Evolutionary conservation across 2,888 invertebrate species (phyloP).

Genomic region (Seira ritae): DNA sequence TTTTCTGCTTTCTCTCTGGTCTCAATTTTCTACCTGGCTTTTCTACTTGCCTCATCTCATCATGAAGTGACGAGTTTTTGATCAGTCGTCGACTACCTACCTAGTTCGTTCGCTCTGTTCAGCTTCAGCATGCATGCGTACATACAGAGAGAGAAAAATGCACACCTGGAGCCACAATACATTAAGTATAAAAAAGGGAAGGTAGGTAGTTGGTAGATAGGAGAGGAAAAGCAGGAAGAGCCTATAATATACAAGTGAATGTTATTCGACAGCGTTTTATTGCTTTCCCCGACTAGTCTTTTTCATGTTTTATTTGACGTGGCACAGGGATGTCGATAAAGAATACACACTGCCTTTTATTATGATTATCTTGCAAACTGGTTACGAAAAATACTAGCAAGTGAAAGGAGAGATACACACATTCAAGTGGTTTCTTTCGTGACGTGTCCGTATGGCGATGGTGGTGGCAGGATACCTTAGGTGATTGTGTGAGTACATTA

Average conservation of each 20-base stretch:
- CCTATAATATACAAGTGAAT: not conserved
- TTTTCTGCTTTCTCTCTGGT: too few species aligned
- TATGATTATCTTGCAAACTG: not conserved
- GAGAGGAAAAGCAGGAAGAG: too few species aligned
- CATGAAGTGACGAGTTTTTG: not conserved
- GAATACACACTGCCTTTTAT: not conserved
- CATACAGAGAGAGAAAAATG: too few species aligned
- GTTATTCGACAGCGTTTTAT: not conserved
- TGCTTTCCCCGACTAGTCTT: not conserved
- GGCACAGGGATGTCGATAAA: not conserved
- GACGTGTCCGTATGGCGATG: not conserved
- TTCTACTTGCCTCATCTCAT: too few species aligned
- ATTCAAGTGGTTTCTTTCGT: not conserved
- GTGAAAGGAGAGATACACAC: not conserved
- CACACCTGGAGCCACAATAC: not conserved
- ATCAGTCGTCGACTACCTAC: too few species aligned
- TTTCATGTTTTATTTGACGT: not conserved
- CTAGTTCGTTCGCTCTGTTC: too few species aligned
- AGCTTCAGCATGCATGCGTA: too few species aligned
- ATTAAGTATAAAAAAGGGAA: too few species aligned
- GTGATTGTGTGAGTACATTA: not conserved
- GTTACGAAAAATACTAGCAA: not conserved
- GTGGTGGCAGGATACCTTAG: not conserved
- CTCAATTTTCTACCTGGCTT: too few species aligned
- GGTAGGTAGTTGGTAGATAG: too few species aligned